Evolutionary conservation across 2,888 invertebrate genomes (phyloP).

Genomic region (Microchrysa polita): DNA sequence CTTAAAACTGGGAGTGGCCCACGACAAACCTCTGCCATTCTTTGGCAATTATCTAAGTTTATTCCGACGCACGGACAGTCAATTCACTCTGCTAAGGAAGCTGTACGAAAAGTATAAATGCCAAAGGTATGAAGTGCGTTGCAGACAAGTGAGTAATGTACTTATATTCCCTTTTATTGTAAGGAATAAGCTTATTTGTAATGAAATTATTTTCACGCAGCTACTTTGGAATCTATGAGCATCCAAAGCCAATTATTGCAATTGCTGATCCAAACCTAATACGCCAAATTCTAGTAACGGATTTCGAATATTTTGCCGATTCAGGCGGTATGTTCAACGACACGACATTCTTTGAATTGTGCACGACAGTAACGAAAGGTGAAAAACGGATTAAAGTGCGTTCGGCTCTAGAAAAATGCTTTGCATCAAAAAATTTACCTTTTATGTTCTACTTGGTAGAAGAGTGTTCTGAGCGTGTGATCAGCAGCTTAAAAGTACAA

Average conservation of each 20-base stretch:
- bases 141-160: background rate
- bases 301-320: background rate
- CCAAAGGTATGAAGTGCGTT: conserved; percentile 12
- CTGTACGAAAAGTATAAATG: conserved; percentile 17
- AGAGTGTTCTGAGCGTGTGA: background rate
- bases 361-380: no score
- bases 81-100: background rate
- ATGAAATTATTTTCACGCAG: background rate
- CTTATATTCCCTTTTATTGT: no score
- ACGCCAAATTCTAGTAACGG: background rate
- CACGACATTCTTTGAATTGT: background rate
- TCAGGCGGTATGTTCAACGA: background rate
- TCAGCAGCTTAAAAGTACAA: background rate
- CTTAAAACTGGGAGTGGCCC: conserved; percentile 20
- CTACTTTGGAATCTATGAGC: conserved; percentile 6
- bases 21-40: conserved; percentile 35
- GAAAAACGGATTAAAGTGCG: background rate
- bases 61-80: conserved; percentile 53
- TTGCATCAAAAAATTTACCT: background rate
- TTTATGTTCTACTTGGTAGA: conserved; percentile 9
- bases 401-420: background rate
- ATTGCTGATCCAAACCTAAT: background rate
- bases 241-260: background rate
- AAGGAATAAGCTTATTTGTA: background rate
- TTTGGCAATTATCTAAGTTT: conserved; percentile 55